Base-by-base conservation (phyloP, 2,113 vertebrate genomes). In the Stegastes partitus region DNA sequence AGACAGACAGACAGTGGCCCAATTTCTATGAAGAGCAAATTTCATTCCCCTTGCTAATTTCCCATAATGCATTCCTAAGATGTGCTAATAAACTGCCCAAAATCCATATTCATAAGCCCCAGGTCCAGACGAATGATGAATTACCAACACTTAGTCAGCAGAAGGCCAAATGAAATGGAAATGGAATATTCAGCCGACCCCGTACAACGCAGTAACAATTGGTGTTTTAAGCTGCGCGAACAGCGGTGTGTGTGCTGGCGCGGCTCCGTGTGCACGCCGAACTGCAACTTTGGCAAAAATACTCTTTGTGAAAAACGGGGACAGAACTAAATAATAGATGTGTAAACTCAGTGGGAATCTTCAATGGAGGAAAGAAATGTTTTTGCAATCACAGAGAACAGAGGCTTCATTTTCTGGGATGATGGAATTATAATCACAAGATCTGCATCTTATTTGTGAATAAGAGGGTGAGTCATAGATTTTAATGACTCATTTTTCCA, bases 61-160 rank as follows among this genome's bases (percentile, higher is more conserved):
- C 49, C 63, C 78, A 71, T 87, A 88, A 91, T 88, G 59, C 74
- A 89, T 90, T 89, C 82, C 34, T 61, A 86, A 80, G 74, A 86
- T 86, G 82, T 92, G 83, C 85, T 92, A 89, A 91, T 92, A 85
- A 92, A 86, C 84, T 74, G 54, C 71, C 66, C 34, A 16, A 22
- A 64, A 87, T 93, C 79, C 83, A 90, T 93, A 90, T 91, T 93
- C 88, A 92, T 89, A 75, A 81, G 81, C 62, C 74, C n/a, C 2
- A 26, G 74, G 78, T 77, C 68, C 80, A 75, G 75, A 74, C 49
- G 23, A 77, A 68, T 68, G 77, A 87, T 82, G 44, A 86, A 89
- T 91, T 82, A 74, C 81, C 66, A 90, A 87, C 67, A 74, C 87
- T 91, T 89, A 79, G 82, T 93, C 91, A 92, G 89, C 90, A 90